These are phyloP conservation scores for Phylloscopus trochilus DNA, from an alignment of 2,113 vertebrate species.

Conservation along the genomic window DNA sequence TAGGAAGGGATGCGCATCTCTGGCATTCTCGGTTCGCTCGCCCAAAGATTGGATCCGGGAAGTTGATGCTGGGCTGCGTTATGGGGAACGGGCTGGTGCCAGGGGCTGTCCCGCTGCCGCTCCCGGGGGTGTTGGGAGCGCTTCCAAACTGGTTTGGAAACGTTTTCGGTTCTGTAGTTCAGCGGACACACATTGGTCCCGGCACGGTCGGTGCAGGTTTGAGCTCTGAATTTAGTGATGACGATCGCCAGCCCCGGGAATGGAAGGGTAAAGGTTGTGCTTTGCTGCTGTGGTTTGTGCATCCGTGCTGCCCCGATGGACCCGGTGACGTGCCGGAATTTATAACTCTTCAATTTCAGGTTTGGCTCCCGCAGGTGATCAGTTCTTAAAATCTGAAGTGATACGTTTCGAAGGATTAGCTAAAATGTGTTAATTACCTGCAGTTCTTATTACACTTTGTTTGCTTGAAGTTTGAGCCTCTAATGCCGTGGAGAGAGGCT, in stretches of 20 bases:
- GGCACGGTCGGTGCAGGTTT: not conserved
- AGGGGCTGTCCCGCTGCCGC: not conserved
- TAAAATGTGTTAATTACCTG: not conserved
- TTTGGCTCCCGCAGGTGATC: not conserved
- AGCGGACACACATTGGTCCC: fast-evolving
- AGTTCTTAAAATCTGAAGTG: not conserved
- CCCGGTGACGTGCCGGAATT: fast-evolving
- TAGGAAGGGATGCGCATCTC: not conserved
- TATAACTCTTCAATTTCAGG: too few species aligned
- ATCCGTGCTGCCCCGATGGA: not conserved
- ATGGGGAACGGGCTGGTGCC: not conserved
- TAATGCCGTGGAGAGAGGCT: too few species aligned
- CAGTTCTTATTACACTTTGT: fast-evolving
- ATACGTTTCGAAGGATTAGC: not conserved
- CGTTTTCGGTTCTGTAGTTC: not conserved
- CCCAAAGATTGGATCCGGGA: not conserved
- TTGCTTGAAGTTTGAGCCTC: not conserved
- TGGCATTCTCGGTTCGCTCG: not conserved
- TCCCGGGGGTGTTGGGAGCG: too few species aligned
- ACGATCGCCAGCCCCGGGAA: not conserved
- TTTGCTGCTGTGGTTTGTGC: not conserved
- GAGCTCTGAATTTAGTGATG: not conserved
- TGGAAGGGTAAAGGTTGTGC: not conserved
- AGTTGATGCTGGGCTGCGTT: fast-evolving
- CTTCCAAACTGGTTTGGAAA: not conserved